Base-by-base conservation (phyloP, 2,888 invertebrate genomes). In the Tenthredo amoena region DNA sequence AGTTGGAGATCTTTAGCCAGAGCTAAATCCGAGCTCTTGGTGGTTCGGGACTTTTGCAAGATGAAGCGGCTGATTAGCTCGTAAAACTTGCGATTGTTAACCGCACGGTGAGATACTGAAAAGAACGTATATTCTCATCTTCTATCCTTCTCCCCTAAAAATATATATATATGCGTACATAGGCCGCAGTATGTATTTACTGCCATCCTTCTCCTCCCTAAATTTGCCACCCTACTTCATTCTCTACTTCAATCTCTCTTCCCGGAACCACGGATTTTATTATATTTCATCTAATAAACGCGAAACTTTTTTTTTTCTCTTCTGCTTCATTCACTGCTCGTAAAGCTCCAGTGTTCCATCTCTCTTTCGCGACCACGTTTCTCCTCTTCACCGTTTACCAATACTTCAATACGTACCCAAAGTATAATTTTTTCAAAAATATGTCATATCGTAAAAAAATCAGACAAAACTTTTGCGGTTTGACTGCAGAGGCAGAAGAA, bases 201-300 rank as follows among this genome's bases (percentile, higher is more conserved):
- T 68, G 47, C 43, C 83, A 68, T 37, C 40, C 55, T 21, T 21
- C 81, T 18, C 31, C 34, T 68, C 83, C 68, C 31, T 10, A 43
- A 62, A 83, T 83, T 83, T 83, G 6, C 37, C 71, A 79, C 43
- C 85, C 83, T 58, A 83, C 84, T 83, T 85, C 85, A 47, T 84
- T 85, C 71, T 72, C 84, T 84, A 85, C 85, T 81, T 85, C 87
- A 86, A 87, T 87, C 86, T 86, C 81, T 50, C 81, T 65, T 31
- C 68, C 26, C 71, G 68, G 40, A 83, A 68, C 85, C 68, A 34
- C 86, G 84, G 40, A 86, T 86, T 86, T 86, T 84, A 86, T 86
- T 86, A 86, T 83, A 86, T 82, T 84, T 76, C 84, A 86, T 76
- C 50, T 58, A 83, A 43, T 83, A 71, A 83, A 83, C 68, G 43